A percentile compares a stretch with the other conserved stretches of the same genome.
These are phyloP conservation scores for Phoxinus dragarum DNA, from an alignment of 2,797 vertebrate species.

Conservation along the genomic window DNA sequence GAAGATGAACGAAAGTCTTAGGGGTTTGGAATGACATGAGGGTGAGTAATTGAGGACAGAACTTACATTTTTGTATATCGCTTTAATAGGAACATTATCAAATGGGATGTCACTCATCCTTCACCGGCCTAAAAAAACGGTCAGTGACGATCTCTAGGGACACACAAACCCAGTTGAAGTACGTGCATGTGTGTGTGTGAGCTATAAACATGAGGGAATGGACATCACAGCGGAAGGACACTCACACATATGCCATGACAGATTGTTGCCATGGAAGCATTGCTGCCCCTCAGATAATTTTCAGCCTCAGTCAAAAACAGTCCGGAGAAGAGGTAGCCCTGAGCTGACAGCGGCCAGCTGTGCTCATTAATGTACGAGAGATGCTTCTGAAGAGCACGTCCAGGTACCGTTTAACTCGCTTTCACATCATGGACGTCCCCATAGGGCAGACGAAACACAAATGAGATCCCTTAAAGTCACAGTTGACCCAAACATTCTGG, in stretches of 20 bases:
- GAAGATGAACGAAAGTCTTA: background rate
- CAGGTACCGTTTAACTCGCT: constrained; percentile 37
- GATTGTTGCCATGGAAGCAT: constrained; percentile 64
- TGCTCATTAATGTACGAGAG: constrained; percentile 43
- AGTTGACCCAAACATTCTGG: background rate
- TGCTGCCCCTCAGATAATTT: constrained; percentile 57
- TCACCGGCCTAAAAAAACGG: background rate
- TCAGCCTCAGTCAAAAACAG: constrained; percentile 50
- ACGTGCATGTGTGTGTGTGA: background rate
- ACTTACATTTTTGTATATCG: background rate
- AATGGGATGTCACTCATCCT: background rate
- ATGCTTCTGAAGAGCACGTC: constrained; percentile 20
- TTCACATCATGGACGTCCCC: constrained; percentile 15
- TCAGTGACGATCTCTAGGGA: constrained; percentile 24
- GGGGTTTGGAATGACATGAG: too few relatives aligned
- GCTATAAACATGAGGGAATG: constrained; percentile 47
- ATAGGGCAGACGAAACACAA: background rate
- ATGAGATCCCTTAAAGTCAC: constrained; percentile 2
- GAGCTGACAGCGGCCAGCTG: constrained; percentile 48
- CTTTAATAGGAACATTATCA: background rate
- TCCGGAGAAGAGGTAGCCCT: constrained; percentile 49
- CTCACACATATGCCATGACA: constrained; percentile 61
- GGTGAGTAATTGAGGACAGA: background rate
- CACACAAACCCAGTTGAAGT: background rate
- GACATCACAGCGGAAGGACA: constrained; percentile 59